Base-by-base conservation (phyloP, 2,888 invertebrate genomes). In the Netelia virgata region DNA sequence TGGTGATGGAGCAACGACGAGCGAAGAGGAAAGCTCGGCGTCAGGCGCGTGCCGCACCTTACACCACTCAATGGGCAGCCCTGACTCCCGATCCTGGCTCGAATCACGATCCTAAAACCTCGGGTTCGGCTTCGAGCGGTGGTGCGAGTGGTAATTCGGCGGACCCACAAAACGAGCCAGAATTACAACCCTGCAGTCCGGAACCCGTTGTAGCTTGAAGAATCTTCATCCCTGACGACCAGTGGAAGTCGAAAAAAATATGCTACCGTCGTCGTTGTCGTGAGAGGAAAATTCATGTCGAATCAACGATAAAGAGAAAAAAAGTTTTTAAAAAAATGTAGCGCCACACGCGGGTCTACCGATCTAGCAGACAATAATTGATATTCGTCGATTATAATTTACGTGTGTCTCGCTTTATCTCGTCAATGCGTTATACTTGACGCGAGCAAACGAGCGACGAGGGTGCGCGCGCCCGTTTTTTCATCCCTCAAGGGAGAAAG, bases 1-100 rank as follows among this genome's bases (percentile, higher is more conserved):
- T 97, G 88, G 97, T 98, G 81, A 97, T 98, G 97, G 98, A 98
- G 89, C 97, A 98, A 93, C 96, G 97, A 90, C 96, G 98, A 86
- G 97, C 94, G 55, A 94, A 94, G 61, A 93, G 95, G 64, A 94
- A 94, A 88, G 95, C 97, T 87, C 95, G 97, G 84, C 96, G 98
- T 74, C 97, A 97, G 90, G 97, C 97, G 61, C 95, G 97, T 91
- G 95, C 95, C 1, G 93, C 95, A 69, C 97, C 97, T 9, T 97
- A 97, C 89, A 94, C 95, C 77, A 93, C 95, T 85, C 94, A 95
- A 86, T 93, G 93, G 92, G 93, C 93, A 14, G 93, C 93, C 0
- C 89, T 93, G 63, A 92, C 93, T 14, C 92, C 93, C 1, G 94
- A 94, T 89, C 92, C 94, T 16, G 94, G 94, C 88, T 87, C 91